phyloP scores from a whole-genome alignment of 2,113 vertebrate species.

The Electrona antarctica region DNA sequence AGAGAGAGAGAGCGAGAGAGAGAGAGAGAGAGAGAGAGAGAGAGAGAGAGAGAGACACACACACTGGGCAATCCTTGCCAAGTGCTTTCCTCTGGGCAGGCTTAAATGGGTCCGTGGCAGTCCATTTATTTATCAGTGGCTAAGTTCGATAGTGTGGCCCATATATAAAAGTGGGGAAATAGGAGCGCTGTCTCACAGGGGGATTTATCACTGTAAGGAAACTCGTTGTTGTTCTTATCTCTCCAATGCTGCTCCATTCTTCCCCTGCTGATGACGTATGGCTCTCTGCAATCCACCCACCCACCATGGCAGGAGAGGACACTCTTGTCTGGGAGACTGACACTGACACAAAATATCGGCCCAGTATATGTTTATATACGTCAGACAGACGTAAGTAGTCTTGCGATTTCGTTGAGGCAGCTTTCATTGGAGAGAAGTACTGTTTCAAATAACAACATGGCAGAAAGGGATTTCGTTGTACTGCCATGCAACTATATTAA shows the following conservation, averaged over 20 bases:
- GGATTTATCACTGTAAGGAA: constrained; percentile 89
- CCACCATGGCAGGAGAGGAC: constrained; percentile 23
- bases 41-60: constrained; percentile 11
- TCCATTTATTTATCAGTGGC: constrained; percentile 92
- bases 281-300: constrained; percentile 72
- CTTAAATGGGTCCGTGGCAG: constrained; percentile 88
- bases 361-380: no score
- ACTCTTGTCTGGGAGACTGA: constrained; percentile 1
- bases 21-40: not conserved
- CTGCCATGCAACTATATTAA: not conserved
- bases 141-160: constrained; percentile 91
- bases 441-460: not conserved
- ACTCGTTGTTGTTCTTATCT: constrained; percentile 91
- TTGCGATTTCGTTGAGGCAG: not conserved
- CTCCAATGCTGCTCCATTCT: constrained; percentile 86
- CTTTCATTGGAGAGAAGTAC: not conserved
- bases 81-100: constrained; percentile 83
- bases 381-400: not conserved
- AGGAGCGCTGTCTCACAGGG: constrained; percentile 79
- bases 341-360: not conserved
- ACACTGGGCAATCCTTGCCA: constrained; percentile 69
- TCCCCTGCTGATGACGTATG: constrained; percentile 84
- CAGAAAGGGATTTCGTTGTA: not conserved
- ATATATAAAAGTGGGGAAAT: constrained; percentile 91
- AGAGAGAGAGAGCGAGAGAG: constrained; percentile 17